Evolutionary conservation across 2,113 vertebrate species (phyloP).

Genomic region (Sphaerodactylus townsendi): DNA sequence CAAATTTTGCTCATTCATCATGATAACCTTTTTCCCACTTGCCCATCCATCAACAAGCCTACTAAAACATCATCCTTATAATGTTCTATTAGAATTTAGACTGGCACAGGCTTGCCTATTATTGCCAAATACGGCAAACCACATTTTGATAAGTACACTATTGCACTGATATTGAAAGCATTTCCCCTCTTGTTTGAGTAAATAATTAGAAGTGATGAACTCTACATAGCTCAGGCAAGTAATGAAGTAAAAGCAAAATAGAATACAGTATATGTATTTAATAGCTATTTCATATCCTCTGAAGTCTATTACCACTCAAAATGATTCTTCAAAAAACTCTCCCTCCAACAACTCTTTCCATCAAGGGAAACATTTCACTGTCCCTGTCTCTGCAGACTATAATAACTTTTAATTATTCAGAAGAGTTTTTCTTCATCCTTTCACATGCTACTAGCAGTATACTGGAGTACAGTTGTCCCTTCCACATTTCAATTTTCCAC

Average conservation of each 20-base stretch:
- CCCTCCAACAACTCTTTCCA: no score
- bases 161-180: background rate
- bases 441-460: no score
- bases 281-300: background rate
- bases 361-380: no score
- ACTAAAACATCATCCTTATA: constrained; percentile 1
- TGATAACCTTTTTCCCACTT: constrained; percentile 7
- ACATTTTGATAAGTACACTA: background rate
- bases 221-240: background rate
- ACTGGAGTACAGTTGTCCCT: no score
- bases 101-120: background rate
- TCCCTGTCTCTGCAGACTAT: no score
- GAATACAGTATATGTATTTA: background rate
- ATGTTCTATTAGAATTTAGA: constrained; percentile 10
- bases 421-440: no score
- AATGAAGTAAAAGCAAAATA: background rate
- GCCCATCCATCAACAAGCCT: background rate
- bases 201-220: background rate
- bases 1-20: background rate
- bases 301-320: no score
- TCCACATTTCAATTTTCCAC: no score
- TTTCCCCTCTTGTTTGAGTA: background rate
- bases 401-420: no score
- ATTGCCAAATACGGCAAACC: background rate
- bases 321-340: no score